Evolutionary conservation across 2,888 invertebrate genomes (phyloP), one percentile per base, ranked within the genome.

Genomic region (Torymus texanus): DNA sequence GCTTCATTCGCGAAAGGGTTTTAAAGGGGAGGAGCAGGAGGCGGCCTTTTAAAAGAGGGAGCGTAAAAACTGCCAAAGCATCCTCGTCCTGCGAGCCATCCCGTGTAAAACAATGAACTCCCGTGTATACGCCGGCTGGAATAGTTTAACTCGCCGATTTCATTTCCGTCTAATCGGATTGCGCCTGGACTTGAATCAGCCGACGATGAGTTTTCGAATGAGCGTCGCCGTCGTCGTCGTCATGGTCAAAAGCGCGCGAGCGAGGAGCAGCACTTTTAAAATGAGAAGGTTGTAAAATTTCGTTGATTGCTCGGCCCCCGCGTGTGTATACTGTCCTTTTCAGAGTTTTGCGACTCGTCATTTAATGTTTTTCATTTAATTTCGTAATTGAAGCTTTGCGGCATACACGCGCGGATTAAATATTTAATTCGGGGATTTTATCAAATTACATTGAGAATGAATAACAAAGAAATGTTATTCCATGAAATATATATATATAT

Each of bases 1-100:
- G 82, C 82, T 84, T 83, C 82, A 83, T 82, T 83, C 83, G 83
- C 78, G 75, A 78, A 81, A 83, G 84, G 83, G 82, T 83, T 83
- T 84, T 80, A 81, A 83, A 82, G 75, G 8, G 73, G 79, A 58
- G 77, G 59, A 13, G 75, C 50, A 53, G 65, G 77, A 76, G 62
- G 53, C 11, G 72, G 77, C 65, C 73, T 74, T 78, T 79, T 75
- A 74, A 76, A 74, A 67, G 66, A 56, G 67, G 5, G 50, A 59
- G 11, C 50, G 75, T 21, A 68, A 68, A 75, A 68, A 68, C 67
- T 53, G 55, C 63, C 62, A 41, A 41, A 41, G 41, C 41, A 41
- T 41, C 41, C 8, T 8, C 29, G 29, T 3, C 29, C 29, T 5
- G 29, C 4, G 8, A 41, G 41, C 41, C 41, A 5, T 41, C 41